These are phyloP conservation scores for Melitaea cinxia DNA, from an alignment of 1,140 invertebrate genomes.

Conservation along the genomic window DNA sequence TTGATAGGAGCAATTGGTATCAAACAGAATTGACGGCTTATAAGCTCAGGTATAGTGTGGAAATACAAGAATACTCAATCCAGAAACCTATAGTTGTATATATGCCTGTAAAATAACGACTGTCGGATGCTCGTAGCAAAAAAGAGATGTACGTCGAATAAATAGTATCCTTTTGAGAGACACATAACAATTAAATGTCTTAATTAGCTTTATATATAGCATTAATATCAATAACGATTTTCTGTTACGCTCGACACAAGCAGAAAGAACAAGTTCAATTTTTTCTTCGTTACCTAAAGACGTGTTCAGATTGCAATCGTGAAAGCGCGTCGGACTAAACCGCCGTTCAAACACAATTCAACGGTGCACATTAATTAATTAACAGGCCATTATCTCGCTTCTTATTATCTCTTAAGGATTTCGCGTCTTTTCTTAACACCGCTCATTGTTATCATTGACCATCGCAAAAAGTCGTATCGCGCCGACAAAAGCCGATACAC, in stretches of 20 bases:
- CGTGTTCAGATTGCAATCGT: constrained; percentile 37
- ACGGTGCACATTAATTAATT: constrained; percentile 69
- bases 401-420: constrained; percentile 67
- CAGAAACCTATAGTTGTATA: too few relatives aligned
- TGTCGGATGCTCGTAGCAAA: too few relatives aligned
- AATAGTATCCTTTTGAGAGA: too few relatives aligned
- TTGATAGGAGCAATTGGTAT: too few relatives aligned
- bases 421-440: constrained; percentile 71
- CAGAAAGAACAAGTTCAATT: constrained; percentile 14
- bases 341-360: constrained; percentile 32
- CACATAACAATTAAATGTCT: background rate
- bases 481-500: constrained; percentile 78
- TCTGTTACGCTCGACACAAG: background rate
- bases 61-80: too few relatives aligned
- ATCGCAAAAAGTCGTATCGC: constrained; percentile 74
- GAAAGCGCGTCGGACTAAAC: constrained; percentile 25
- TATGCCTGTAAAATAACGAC: too few relatives aligned
- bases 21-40: too few relatives aligned
- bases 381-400: constrained; percentile 66
- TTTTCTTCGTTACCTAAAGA: constrained; percentile 23
- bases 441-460: constrained; percentile 76
- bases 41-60: too few relatives aligned
- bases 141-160: too few relatives aligned
- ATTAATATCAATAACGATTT: background rate
- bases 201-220: background rate